A percentile compares a stretch with the other conserved stretches of the same genome.
Evolutionary conservation across 2,797 vertebrate species (phyloP).

Genomic region (Eleutherodactylus coqui): DNA sequence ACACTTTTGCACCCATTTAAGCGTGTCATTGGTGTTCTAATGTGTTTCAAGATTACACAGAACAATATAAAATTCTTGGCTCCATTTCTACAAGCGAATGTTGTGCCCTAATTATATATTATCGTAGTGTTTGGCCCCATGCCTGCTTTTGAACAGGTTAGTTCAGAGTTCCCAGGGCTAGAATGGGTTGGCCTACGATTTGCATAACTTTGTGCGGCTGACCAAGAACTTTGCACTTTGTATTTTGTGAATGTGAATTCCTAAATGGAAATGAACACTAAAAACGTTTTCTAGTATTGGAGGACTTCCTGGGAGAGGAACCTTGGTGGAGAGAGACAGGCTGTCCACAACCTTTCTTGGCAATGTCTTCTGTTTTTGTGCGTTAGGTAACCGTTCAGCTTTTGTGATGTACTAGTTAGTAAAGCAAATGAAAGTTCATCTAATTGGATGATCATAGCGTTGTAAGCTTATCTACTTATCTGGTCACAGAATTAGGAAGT

Average conservation of each 20-base stretch:
- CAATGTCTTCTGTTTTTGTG: neutral
- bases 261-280: neutral
- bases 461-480: neutral
- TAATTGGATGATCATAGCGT: neutral
- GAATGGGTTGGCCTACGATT: neutral
- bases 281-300: neutral
- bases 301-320: neutral
- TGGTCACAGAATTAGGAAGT: slow-evolving; percentile 10
- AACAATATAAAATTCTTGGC: neutral
- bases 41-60: neutral
- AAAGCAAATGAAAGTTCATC: neutral
- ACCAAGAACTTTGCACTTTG: neutral
- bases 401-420: neutral
- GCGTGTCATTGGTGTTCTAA: neutral
- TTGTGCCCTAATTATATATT: neutral
- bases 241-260: neutral
- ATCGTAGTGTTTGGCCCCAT: neutral
- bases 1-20: neutral
- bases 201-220: neutral
- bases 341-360: neutral
- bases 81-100: neutral
- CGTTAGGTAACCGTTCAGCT: neutral
- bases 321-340: neutral
- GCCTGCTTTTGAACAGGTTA: neutral
- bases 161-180: neutral